Evolutionary conservation across 2,113 vertebrate genomes (phyloP).

Genomic region (Vombatus ursinus): DNA sequence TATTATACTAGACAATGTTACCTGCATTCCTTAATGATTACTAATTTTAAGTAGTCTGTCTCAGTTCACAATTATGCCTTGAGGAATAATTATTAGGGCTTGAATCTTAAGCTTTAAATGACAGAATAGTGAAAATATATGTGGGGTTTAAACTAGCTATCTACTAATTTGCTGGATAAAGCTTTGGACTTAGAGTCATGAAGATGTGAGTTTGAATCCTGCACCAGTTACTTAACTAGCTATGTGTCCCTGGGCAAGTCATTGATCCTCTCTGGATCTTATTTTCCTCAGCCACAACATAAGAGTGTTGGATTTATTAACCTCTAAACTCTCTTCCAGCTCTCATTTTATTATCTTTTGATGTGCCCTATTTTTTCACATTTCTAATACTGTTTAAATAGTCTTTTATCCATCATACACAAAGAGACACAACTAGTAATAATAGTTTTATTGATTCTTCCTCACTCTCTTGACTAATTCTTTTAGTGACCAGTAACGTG

Average conservation of each 20-base stretch:
- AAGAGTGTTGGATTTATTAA: too few relatives aligned
- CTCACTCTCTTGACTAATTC: not conserved
- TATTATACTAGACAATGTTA: not conserved
- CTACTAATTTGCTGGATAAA: too few relatives aligned
- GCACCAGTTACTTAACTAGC: too few relatives aligned
- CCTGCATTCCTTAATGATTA: not conserved
- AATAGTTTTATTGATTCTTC: not conserved
- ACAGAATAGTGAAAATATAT: not conserved
- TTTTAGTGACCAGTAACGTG: not conserved
- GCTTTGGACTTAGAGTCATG: too few relatives aligned
- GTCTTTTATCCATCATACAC: not conserved
- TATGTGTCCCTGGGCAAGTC: too few relatives aligned
- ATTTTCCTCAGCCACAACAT: not conserved
- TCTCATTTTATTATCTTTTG: too few relatives aligned
- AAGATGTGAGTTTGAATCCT: too few relatives aligned
- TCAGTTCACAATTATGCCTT: conserved; percentile 9
- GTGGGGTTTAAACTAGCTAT: too few relatives aligned
- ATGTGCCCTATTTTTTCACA: too few relatives aligned
- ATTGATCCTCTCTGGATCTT: not conserved
- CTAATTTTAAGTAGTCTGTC: not conserved
- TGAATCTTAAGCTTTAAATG: not conserved
- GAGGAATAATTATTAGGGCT: not conserved
- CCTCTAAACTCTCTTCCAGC: too few relatives aligned
- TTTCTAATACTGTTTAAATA: too few relatives aligned
- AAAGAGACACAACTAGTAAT: not conserved